Evolutionary conservation across 2,113 vertebrate species (phyloP).

Genomic region (Ciconia maguari): DNA sequence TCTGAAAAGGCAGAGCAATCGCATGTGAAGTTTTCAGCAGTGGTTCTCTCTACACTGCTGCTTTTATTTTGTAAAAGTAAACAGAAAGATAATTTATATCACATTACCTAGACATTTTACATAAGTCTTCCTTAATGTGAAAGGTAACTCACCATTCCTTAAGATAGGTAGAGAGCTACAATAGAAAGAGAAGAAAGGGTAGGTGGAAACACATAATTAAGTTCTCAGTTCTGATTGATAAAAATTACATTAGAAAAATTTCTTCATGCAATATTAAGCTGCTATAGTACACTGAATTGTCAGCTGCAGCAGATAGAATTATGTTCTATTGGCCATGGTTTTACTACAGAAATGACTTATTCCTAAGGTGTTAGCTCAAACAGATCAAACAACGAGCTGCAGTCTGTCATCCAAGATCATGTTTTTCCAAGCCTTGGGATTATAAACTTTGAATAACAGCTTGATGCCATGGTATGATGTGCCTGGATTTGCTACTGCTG

Average conservation of each 20-base stretch:
- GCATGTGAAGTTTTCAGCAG: not conserved
- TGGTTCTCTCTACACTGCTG: not conserved
- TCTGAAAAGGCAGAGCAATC: not conserved
- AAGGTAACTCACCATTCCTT: not conserved
- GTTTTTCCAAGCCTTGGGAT: not conserved
- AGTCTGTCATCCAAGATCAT: not conserved
- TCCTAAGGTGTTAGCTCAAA: not conserved
- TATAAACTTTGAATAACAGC: not conserved
- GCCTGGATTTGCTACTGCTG: not conserved
- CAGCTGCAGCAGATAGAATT: not conserved
- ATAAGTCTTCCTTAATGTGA: not conserved
- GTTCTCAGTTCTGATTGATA: not conserved
- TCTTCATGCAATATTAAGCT: slow-evolving; percentile 25
- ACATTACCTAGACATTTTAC: not conserved
- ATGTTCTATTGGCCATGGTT: not conserved
- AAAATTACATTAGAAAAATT: slow-evolving; percentile 1
- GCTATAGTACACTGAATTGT: not conserved
- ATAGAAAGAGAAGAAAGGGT: not conserved
- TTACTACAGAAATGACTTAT: not conserved
- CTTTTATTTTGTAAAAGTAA: not conserved
- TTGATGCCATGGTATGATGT: not conserved
- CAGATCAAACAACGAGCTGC: not conserved
- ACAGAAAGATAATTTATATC: not conserved
- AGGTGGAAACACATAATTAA: not conserved
- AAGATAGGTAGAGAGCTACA: not conserved